Conservation (phyloP, 2,797 vertebrate genomes). For the Coilia nasus region DNA sequence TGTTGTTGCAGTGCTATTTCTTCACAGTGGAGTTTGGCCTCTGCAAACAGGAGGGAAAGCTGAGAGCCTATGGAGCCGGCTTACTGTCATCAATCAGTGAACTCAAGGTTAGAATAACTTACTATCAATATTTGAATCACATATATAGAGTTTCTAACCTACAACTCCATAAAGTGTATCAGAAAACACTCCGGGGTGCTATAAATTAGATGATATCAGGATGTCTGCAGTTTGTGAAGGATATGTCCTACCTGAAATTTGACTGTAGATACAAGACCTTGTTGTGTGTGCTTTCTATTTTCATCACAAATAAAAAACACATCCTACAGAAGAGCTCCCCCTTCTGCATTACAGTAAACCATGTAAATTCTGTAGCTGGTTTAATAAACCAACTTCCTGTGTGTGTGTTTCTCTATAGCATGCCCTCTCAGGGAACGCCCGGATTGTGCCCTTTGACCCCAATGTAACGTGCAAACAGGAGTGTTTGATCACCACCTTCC, state of each 20-base stretch:
- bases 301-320: not conserved
- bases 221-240: no score
- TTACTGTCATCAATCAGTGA: constrained; percentile 97
- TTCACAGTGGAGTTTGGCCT: constrained; percentile 98
- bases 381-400: not conserved
- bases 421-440: constrained; percentile 90
- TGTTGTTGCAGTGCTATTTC: constrained; percentile 90
- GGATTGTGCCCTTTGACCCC: constrained; percentile 91
- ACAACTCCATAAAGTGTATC: no score
- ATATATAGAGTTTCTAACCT: no score
- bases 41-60: constrained; percentile 94
- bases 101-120: constrained; percentile 74
- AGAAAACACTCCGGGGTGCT: no score
- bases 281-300: not conserved
- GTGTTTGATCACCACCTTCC: constrained; percentile 97
- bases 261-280: not conserved
- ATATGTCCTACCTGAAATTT: no score
- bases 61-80: constrained; percentile 93
- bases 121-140: not conserved
- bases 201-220: no score
- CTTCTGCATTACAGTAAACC: no score
- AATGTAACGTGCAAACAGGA: constrained; percentile 91
- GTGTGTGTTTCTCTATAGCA: constrained; percentile 77
- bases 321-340: not conserved
- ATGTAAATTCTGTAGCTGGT: not conserved